A percentile compares a stretch with the other conserved stretches of the same genome.
Evolutionary conservation across 2,888 invertebrate species (phyloP).

Genomic region (Parnassius smintheus): DNA sequence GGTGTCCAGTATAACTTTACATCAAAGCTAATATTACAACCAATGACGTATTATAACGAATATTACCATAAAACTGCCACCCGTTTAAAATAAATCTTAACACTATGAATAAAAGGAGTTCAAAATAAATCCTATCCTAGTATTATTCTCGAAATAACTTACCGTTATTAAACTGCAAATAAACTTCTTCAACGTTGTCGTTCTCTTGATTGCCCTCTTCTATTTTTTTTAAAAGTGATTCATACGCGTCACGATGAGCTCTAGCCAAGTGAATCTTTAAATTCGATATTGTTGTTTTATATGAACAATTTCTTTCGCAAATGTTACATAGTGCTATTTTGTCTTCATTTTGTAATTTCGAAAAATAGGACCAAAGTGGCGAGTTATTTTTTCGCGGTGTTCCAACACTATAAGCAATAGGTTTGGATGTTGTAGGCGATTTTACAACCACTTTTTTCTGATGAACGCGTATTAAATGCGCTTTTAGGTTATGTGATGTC

Average conservation of each 20-base stretch:
- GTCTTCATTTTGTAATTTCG: background rate
- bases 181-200: background rate
- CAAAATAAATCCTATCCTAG: too few relatives aligned
- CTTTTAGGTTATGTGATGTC: slow-evolving; percentile 29
- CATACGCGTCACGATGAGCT: slow-evolving; percentile 1
- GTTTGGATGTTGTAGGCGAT: background rate
- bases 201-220: background rate
- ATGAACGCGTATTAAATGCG: slow-evolving; percentile 19
- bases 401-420: too few relatives aligned
- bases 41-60: too few relatives aligned
- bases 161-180: background rate
- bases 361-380: slow-evolving; percentile 30
- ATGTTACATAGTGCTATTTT: slow-evolving; percentile 31
- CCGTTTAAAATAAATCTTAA: too few relatives aligned
- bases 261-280: slow-evolving; percentile 26
- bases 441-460: slow-evolving; percentile 1
- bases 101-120: too few relatives aligned
- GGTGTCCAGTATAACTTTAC: too few relatives aligned
- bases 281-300: slow-evolving; percentile 25
- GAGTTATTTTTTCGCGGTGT: background rate
- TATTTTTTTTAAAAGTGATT: background rate
- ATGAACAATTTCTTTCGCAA: slow-evolving; percentile 31
- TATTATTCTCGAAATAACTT: slow-evolving; percentile 1
- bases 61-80: too few relatives aligned
- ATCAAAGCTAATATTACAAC: too few relatives aligned